Evolutionary conservation across 2,888 invertebrate genomes (phyloP), one percentile per base, ranked within the genome.

Genomic region (Tiliacea aurago): DNA sequence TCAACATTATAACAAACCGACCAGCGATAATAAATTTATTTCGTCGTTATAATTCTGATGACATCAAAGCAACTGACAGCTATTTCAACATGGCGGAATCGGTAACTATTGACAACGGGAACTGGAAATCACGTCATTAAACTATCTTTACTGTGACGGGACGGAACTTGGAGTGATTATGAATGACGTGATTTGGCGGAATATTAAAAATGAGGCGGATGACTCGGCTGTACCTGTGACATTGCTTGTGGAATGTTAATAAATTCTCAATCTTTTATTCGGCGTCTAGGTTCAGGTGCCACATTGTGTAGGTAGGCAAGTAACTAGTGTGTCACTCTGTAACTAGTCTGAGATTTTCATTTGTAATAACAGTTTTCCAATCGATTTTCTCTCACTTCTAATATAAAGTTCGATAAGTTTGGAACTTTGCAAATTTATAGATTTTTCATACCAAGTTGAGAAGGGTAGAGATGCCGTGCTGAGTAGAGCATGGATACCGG

Each of bases 111-210:
- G 85, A 81, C 85, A 83, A 74, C 67, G 80, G 85, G 86, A 86
- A 86, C 85, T 86, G 85, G 86, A 84, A 86, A 86, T 86, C 72
- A 79, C 83, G 81, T 78, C 74, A 86, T 86, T 78, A 86, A 79
- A 86, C 71, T 84, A 84, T 81, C 70, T 84, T 85, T 79, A 84
- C 76, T 86, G 83, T 79, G 79, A 81, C 84, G 79, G 78, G 49
- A 69, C 85, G 85, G 85, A 84, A 84, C 84, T 78, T 70, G 53
- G 0, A 61, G 70, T 61, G 47, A 74, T 84, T 84, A 84, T 63
- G 62, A 43, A 23, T 71, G 74, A 67, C 59, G 71, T 41, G 41
- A 83, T 85, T 85, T 85, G 71, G 73, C 81, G 61, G 78, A 65
- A 59, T 20, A 73, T 68, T 23, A n/a, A 49, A 72, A 76, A 23